These are phyloP conservation scores for Pteropus alecto DNA, from an alignment of 2,113 vertebrate species.

Conservation along the genomic window DNA sequence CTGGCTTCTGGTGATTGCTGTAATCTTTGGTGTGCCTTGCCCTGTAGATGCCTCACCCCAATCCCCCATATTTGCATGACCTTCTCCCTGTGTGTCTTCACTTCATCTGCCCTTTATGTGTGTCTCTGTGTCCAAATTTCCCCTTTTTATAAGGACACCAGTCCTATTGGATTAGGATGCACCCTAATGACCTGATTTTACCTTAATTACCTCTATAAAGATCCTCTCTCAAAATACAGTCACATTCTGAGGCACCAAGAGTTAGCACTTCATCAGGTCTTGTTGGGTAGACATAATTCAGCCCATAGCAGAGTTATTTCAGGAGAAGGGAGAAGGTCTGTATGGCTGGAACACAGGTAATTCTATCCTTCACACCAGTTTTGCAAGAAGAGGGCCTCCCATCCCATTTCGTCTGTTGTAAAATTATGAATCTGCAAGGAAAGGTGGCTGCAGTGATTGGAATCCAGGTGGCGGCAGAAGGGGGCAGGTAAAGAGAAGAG, in stretches of 20 bases:
- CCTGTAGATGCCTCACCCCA: too few relatives aligned
- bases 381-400: not conserved
- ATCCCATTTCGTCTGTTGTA: not conserved
- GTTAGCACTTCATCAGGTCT: not conserved
- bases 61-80: not conserved
- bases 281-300: not conserved
- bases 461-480: too few relatives aligned
- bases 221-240: not conserved
- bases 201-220: not conserved
- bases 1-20: not conserved
- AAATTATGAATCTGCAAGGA: fast-evolving
- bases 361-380: not conserved
- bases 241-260: not conserved
- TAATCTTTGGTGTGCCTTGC: not conserved
- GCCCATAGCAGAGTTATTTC: not conserved
- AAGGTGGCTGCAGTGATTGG: not conserved
- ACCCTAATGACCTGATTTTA: not conserved
- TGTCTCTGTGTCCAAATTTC: not conserved
- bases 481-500: not conserved
- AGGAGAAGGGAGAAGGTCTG: not conserved
- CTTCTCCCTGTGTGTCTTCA: not conserved
- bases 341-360: fast-evolving
- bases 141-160: not conserved
- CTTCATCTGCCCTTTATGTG: not conserved
- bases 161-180: not conserved